Percentiles rank a stretch among this genome's conserved stretches.
These are phyloP conservation scores for Porites lobata DNA, from an alignment of 92 coral and sea anemone species.

Conservation along the genomic window DNA sequence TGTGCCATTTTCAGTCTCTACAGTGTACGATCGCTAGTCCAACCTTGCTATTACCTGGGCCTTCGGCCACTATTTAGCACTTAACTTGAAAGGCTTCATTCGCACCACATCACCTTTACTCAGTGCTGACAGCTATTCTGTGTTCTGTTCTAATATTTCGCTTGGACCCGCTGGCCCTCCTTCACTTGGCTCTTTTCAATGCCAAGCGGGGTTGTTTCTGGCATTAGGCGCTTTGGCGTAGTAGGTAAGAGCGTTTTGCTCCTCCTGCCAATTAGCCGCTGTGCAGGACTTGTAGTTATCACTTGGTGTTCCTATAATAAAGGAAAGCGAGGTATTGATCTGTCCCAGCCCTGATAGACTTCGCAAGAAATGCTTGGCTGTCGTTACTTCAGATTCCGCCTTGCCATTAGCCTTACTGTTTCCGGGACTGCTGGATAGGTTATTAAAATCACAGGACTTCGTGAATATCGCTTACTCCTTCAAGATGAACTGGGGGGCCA, in stretches of 20 bases:
- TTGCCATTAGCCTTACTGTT: conserved; percentile 28
- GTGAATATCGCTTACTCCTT: no score
- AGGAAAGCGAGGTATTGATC: conserved; percentile 42
- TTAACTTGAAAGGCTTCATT: conserved; percentile 4
- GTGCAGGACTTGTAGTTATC: conserved; percentile 36
- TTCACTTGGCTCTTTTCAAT: background rate
- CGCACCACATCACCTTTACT: background rate
- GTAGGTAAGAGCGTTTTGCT: conserved; percentile 30
- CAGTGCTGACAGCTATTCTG: background rate
- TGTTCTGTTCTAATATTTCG: conserved; percentile 3
- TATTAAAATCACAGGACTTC: no score
- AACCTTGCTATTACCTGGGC: background rate
- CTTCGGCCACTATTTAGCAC: background rate
- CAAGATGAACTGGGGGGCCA: no score
- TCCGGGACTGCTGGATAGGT: no score
- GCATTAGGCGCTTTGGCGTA: background rate
- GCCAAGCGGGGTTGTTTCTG: background rate
- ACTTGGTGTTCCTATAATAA: conserved; percentile 38
- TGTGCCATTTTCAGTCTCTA: background rate
- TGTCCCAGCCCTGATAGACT: conserved; percentile 34
- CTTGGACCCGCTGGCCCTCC: conserved; percentile 10
- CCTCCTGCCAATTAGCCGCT: conserved; percentile 29
- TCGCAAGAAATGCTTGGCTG: conserved; percentile 26
- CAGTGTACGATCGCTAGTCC: background rate
- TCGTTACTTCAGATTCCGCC: conserved; percentile 38